Base-by-base conservation (phyloP, 92 coral and sea anemone genomes). In the Porites rus region DNA sequence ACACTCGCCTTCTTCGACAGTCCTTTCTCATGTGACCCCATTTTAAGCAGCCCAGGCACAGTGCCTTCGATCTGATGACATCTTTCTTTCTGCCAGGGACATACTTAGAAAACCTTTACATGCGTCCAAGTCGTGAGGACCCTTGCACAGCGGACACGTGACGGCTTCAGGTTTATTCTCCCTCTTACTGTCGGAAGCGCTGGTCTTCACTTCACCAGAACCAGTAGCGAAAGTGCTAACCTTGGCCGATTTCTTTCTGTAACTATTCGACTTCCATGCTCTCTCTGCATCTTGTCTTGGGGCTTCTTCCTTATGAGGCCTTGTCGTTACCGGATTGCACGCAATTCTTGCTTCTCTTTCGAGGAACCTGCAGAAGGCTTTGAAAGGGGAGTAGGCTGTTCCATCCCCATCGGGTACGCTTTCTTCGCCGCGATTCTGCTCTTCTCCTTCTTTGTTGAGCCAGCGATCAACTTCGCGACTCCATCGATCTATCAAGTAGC, bases 311-410 rank as follows among this genome's bases (percentile, higher is more conserved):
- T 50, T 71, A 7, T 71, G 75, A 10, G 51, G 51, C 16, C 75
- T 65, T 71, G 75, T 71, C 16, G 70, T 84, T 1, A 88, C 92
- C 1, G 92, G 92, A 76, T 88, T 92, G 77, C 84, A 88, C 13
- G 92, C 92, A n/a, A 92, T 92, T 69, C 92, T 88, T 8, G 91
- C 74, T 62, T 87, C 91, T 28, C 67, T 78, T 78, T 78, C 9
- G 8, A 88, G 83, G 65, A 91, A 91, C 22, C 81, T 38, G 22
- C 94, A 91, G 65, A 88, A 88, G 22, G 61, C 89, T 0, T 79
- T 68, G 74, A 88, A 91, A 0, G 90, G 81, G 10, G 90, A 92
- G 20, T 88, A 88, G 21, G 38, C 69, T 3, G 51, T 10, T 51
- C 4, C 65, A 51, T 2, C 21, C 18, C 10, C 59, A 73, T 20